Evolutionary conservation across 1,140 invertebrate genomes (phyloP).

Genomic region (Pomacea maculata): DNA sequence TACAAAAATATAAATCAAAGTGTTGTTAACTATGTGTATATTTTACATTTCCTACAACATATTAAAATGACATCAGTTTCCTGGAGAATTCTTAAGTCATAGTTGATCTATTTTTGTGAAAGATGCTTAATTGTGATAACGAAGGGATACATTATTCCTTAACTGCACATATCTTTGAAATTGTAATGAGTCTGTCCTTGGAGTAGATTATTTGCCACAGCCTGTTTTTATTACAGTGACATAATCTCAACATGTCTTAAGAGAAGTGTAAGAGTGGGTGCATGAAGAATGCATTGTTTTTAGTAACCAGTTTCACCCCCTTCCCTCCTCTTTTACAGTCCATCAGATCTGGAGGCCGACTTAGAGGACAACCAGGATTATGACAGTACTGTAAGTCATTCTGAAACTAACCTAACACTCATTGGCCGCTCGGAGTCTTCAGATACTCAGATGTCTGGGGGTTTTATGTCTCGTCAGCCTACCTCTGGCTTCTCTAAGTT

Average conservation of each 20-base stretch:
- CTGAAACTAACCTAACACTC: constrained; percentile 60
- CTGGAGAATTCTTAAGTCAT: no score
- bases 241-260: neutral
- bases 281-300: neutral
- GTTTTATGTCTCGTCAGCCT: constrained; percentile 20
- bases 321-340: constrained; percentile 54
- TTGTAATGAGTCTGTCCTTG: no score
- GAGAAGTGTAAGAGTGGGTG: no score
- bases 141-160: no score
- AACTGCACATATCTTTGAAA: no score
- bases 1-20: no score
- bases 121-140: no score
- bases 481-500: constrained; percentile 26
- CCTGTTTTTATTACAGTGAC: neutral
- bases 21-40: no score
- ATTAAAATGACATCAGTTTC: no score
- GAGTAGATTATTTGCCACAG: no score
- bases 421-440: constrained; percentile 55
- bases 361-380: constrained; percentile 72
- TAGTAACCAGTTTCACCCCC: neutral
- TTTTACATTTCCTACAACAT: no score
- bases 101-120: no score
- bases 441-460: constrained; percentile 26
- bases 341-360: constrained; percentile 74
- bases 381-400: constrained; percentile 65